Percentiles rank a stretch among this genome's conserved stretches.
These are phyloP conservation scores for Eptesicus fuscus DNA, from an alignment of 2,113 vertebrate genomes.

Conservation along the genomic window DNA sequence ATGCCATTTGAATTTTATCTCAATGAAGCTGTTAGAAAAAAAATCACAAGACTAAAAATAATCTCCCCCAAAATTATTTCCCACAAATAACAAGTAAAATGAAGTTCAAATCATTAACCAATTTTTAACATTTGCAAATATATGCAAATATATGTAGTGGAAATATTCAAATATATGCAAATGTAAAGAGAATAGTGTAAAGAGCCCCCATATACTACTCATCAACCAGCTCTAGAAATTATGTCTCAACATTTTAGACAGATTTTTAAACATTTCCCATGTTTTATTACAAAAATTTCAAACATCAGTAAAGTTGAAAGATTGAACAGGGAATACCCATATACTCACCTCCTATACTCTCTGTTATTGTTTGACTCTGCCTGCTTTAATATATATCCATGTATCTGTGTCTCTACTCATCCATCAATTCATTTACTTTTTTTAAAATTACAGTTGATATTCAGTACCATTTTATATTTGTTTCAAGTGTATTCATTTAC, in stretches of 20 bases:
- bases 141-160: neutral
- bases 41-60: neutral
- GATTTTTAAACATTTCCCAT: neutral
- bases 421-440: neutral
- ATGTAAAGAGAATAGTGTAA: neutral
- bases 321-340: neutral
- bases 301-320: neutral
- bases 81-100: conserved; percentile 6
- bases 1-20: neutral
- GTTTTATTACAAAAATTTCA: neutral
- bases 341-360: neutral
- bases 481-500: neutral
- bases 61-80: neutral
- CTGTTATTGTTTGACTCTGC: neutral
- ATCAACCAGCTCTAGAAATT: neutral
- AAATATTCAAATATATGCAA: neutral
- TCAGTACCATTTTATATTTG: neutral
- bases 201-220: neutral
- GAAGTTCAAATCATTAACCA: neutral
- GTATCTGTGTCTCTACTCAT: neutral
- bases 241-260: neutral
- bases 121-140: neutral
- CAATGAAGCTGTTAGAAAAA: neutral
- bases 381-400: neutral
- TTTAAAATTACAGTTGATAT: neutral